Evolutionary conservation across 2,113 vertebrate genomes (phyloP).

Genomic region (Cyprinodon variegatus): DNA sequence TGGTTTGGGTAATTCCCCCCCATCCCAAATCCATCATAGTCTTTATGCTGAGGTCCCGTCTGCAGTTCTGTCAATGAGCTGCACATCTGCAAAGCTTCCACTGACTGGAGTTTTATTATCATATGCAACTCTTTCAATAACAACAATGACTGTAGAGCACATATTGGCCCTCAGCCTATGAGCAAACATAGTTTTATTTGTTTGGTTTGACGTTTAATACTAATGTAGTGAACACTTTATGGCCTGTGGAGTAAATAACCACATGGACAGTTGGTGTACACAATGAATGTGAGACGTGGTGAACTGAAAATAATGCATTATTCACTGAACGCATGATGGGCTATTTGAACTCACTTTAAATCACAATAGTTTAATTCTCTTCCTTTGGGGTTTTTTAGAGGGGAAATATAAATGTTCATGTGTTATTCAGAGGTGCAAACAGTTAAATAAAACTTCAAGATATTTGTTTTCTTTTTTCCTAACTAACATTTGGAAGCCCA

Average conservation of each 20-base stretch:
- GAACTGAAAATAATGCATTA: constrained; percentile 6
- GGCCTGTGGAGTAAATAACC: too few relatives aligned
- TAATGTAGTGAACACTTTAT: constrained; percentile 31
- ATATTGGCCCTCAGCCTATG: neutral
- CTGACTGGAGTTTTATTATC: neutral
- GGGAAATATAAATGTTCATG: constrained; percentile 11
- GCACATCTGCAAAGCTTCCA: neutral
- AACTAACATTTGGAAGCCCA: neutral
- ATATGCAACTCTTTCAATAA: neutral
- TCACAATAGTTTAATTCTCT: constrained; percentile 13
- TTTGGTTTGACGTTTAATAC: constrained; percentile 43
- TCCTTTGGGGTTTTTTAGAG: constrained; percentile 6
- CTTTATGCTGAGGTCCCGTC: neutral
- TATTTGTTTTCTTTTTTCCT: too few relatives aligned
- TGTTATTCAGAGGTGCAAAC: constrained; percentile 21
- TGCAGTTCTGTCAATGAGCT: neutral
- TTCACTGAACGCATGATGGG: constrained; percentile 7
- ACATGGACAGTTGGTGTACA: constrained; percentile 1
- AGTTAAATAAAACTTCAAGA: too few relatives aligned
- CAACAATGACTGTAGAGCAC: neutral
- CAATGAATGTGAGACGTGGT: neutral
- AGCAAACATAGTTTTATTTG: constrained; percentile 47
- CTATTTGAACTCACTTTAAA: neutral
- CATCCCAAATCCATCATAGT: neutral
- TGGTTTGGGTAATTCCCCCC: neutral